Base-by-base conservation (phyloP, 2,113 vertebrate species). In the Chlorodrepanis virens region DNA sequence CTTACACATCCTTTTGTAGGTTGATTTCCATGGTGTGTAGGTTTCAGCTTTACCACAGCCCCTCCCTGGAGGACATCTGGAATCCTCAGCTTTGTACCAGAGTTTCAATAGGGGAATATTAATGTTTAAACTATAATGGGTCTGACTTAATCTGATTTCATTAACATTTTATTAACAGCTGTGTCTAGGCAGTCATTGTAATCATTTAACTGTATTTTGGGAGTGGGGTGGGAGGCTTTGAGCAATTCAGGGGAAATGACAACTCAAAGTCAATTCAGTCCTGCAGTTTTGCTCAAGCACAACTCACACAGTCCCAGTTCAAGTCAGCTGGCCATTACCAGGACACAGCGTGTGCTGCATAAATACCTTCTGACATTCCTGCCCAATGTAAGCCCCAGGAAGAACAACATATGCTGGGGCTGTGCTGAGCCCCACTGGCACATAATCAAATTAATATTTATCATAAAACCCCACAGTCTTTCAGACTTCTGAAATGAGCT, bases 121-220 rank as follows among this genome's bases (percentile, higher is more conserved):
- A 95, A 87, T 93, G 90, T 86, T 96, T 93, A 93, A 83, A 94
- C 35, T 70, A 50, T 54, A 88, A 90, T 50, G 42, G 68, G 52
- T 50, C 72, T 89, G 79, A 93, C 84, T 88, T 83, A 90, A 94
- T 82, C 82, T 76, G 88, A 80, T 89, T 90, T 90, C 80, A 91
- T 94, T 90, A 95, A 92, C 80, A 81, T 90, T 92, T 95, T 95
- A 88, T 95, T 93, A 94, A 90, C 76, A 74, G 56, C 68, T 81
- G 42, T 67, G 76, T 83, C 76, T 81, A 77, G 76, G 90, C 80
- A 74, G 76, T 72, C n/a, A 81, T 75, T 94, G 94, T 39, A 94
- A 90, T 90, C 83, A 95, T 80, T 90, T 45, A 52, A 67, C 60
- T 47, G 1, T 74, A 74, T 89, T 94, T 90, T 0, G 1, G 29